Evolutionary conservation across 1,140 invertebrate species (phyloP).

Genomic region (Leptinotarsa texana): DNA sequence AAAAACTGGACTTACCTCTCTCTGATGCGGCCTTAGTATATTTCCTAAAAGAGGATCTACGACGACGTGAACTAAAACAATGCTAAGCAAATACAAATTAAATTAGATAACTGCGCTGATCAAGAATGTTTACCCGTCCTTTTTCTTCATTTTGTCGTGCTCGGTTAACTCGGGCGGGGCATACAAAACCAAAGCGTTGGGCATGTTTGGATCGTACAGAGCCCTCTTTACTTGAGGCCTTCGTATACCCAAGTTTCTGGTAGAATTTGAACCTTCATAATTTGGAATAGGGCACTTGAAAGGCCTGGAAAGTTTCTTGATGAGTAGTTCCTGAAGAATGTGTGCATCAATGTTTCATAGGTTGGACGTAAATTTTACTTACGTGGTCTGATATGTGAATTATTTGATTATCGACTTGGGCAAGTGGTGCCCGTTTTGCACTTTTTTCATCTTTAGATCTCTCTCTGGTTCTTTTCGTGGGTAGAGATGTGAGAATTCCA

Average conservation of each 20-base stretch:
- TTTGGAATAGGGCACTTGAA: constrained; percentile 95
- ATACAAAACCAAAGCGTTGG: constrained; percentile 91
- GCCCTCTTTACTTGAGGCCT: constrained; percentile 71
- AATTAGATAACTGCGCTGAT: no score
- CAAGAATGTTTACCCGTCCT: constrained; percentile 58
- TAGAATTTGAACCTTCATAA: constrained; percentile 76
- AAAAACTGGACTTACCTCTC: constrained; percentile 67
- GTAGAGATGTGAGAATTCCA: constrained; percentile 28
- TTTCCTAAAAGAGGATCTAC: constrained; percentile 91
- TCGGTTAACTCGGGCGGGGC: constrained; percentile 79
- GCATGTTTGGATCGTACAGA: constrained; percentile 91
- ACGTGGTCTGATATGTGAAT: constrained; percentile 42
- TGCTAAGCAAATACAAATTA: constrained; percentile 55
- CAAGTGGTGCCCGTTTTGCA: constrained; percentile 43
- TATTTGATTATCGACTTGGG: constrained; percentile 38
- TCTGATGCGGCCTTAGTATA: constrained; percentile 94
- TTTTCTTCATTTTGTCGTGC: constrained; percentile 80
- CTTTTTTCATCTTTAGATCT: constrained; percentile 33
- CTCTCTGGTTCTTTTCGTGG: constrained; percentile 44
- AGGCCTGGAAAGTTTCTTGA: constrained; percentile 82
- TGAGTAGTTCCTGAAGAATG: constrained; percentile 70
- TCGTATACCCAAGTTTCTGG: constrained; percentile 66
- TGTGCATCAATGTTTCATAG: constrained; percentile 8
- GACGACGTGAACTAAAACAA: constrained; percentile 84
- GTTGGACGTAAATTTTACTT: constrained; percentile 16